Evolutionary conservation across 2,888 invertebrate species (phyloP).

Genomic region (Sepiola atlantica): DNA sequence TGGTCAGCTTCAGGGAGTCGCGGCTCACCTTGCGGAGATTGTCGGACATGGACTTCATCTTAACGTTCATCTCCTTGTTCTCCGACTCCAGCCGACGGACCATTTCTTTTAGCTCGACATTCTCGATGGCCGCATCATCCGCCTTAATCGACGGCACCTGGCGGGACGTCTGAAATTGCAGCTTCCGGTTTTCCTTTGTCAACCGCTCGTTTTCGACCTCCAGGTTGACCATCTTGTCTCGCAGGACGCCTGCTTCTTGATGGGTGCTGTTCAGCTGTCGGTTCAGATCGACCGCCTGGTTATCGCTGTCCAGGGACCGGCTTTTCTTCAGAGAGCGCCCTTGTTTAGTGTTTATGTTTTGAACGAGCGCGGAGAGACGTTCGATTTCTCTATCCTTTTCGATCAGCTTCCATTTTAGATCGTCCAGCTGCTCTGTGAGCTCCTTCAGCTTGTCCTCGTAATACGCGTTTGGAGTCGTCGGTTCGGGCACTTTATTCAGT

Average conservation of each 20-base stretch:
- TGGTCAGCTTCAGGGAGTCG: slow-evolving; percentile 47
- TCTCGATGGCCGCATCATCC: slow-evolving; percentile 68
- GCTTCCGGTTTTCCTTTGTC: slow-evolving; percentile 83
- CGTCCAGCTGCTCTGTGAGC: slow-evolving; percentile 81
- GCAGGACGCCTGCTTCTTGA: slow-evolving; percentile 83
- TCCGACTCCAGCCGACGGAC: slow-evolving; percentile 79
- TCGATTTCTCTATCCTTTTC: slow-evolving; percentile 86
- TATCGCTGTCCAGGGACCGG: slow-evolving; percentile 73
- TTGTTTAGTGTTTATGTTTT: slow-evolving; percentile 51
- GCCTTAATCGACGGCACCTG: slow-evolving; percentile 57
- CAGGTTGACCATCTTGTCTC: slow-evolving; percentile 78
- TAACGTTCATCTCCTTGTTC: slow-evolving; percentile 57
- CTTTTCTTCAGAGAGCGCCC: slow-evolving; percentile 65
- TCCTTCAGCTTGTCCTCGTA: slow-evolving; percentile 81
- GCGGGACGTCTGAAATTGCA: slow-evolving; percentile 77
- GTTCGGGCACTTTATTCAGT: slow-evolving; percentile 54
- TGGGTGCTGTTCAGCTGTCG: slow-evolving; percentile 85
- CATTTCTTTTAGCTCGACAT: slow-evolving; percentile 79
- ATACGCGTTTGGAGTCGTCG: slow-evolving; percentile 62
- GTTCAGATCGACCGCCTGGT: slow-evolving; percentile 79
- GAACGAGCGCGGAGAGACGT: slow-evolving; percentile 78
- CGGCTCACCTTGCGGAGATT: slow-evolving; percentile 56
- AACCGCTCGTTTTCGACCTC: slow-evolving; percentile 87
- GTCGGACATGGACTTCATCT: slow-evolving; percentile 57
- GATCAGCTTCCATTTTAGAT: slow-evolving; percentile 84